Conservation (phyloP, 2,797 vertebrate species). For the Coregonus sp. region DNA sequence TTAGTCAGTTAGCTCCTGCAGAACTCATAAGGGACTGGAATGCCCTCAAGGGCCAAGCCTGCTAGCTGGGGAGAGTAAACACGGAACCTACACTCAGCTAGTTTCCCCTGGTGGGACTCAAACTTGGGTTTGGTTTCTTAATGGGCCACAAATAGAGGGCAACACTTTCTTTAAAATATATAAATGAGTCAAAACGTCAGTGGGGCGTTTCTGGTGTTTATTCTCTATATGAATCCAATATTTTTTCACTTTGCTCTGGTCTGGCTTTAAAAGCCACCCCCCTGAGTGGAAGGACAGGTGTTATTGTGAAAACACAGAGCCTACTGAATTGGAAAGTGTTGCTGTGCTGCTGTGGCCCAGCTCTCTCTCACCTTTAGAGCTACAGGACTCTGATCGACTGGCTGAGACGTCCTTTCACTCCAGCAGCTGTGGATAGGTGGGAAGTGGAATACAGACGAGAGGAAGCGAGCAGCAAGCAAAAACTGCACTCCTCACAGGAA, state of each 20-base stretch:
- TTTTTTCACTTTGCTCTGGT: background rate
- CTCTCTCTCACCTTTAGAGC: constrained; percentile 27
- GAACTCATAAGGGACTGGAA: constrained; percentile 15
- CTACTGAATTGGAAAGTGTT: background rate
- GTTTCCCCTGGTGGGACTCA: background rate
- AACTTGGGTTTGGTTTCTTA: constrained; percentile 3
- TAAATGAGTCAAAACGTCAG: background rate
- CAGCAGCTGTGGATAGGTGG: constrained; percentile 32
- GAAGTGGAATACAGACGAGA: constrained; percentile 26
- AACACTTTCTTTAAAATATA: background rate
- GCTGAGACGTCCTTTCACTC: background rate
- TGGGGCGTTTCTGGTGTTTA: background rate
- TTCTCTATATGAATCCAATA: background rate
- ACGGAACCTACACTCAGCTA: background rate
- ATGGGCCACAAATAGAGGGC: background rate
- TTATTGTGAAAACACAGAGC: background rate
- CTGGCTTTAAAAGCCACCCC: background rate
- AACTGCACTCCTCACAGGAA: background rate
- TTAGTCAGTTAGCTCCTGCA: constrained; percentile 33
- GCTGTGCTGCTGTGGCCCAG: background rate
- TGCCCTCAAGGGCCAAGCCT: background rate
- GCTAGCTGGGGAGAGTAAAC: background rate
- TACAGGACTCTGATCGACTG: constrained; percentile 36
- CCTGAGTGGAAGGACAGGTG: background rate
- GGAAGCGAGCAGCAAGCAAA: background rate